Percentiles rank a stretch among this genome's conserved stretches.
phyloP scores from a whole-genome alignment of 1,140 invertebrate genomes.

The Manduca sexta region DNA sequence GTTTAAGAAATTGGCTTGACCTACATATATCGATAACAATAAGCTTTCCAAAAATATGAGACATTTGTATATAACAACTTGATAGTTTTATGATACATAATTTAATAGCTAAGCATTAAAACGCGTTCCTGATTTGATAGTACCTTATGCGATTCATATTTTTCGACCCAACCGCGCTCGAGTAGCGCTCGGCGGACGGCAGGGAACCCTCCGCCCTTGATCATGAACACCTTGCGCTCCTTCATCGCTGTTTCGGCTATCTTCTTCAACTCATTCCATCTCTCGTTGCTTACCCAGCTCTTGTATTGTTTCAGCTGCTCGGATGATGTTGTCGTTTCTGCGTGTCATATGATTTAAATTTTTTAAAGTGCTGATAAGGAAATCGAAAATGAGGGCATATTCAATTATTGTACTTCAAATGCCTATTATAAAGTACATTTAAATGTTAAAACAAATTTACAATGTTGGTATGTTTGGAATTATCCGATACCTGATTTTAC shows the following conservation, averaged over 20 bases:
- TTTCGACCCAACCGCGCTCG: conserved; percentile 78
- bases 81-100: too few relatives aligned
- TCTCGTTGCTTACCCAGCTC: conserved; percentile 61
- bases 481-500: too few relatives aligned
- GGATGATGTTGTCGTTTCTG: conserved; percentile 40
- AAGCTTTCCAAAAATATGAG: too few relatives aligned
- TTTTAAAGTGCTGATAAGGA: too few relatives aligned
- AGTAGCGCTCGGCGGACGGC: conserved; percentile 72
- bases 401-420: too few relatives aligned
- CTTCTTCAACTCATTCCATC: conserved; percentile 70
- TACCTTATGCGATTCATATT: conserved; percentile 75
- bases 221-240: conserved; percentile 69
- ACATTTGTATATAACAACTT: too few relatives aligned
- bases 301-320: conserved; percentile 64
- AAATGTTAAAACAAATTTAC: too few relatives aligned
- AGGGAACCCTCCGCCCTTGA: conserved; percentile 72
- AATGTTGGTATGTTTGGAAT: too few relatives aligned
- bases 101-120: background rate
- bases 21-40: too few relatives aligned
- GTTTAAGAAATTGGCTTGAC: too few relatives aligned
- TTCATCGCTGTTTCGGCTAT: conserved; percentile 65
- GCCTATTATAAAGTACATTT: too few relatives aligned
- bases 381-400: too few relatives aligned
- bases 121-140: background rate
- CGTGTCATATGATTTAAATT: background rate